Base-by-base conservation (phyloP, 2,113 vertebrate genomes). In the Sminthopsis crassicaudata region DNA sequence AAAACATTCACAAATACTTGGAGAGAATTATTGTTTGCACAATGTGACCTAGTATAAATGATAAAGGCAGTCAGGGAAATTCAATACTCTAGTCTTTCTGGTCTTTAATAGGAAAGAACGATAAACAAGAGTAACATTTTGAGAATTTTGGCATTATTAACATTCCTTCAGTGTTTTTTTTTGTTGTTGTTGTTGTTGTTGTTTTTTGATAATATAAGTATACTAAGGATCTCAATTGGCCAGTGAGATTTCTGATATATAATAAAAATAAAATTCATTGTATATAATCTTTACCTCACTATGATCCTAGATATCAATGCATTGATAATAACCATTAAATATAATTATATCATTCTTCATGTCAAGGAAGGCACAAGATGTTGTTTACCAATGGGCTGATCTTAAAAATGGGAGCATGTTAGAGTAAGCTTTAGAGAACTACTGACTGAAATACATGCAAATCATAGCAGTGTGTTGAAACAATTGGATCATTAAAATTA, bases 181-280 rank as follows among this genome's bases (percentile, higher is more conserved):
- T n/a, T n/a, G n/a, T n/a, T n/a, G n/a, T n/a, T n/a, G n/a, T n/a
- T n/a, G n/a, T n/a, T n/a, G n/a, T n/a, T n/a, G n/a, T n/a, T n/a
- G n/a, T n/a, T n/a, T 96, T 53, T 93, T 94, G 93, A 91, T 92
- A 92, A 67, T 95, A 93, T 94, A 93, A 12, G 95, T n/a, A 50
- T 53, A 90, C n/a, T 90, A 54, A 53, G 84, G n/a, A 93, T 90
- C 30, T 30, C 96, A 95, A 94, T 30, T 94, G 91, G 88, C 84
- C 88, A 90, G 7, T 26, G 89, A 95, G 84, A 96, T 19, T 67
- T 91, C 24, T 0, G 0, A 90, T 96, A 94, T 54, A n/a, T 42
- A 93, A 89, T 94, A 96, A 95, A 95, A 60, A 94, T 90, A 88
- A 16, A 90, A 48, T 50, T 95, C 95, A 30, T 19, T 36, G 92